Evolutionary conservation across 35 echinoderm and acorn worm species (phyloP).

Genomic region (Chiridota heheva): DNA sequence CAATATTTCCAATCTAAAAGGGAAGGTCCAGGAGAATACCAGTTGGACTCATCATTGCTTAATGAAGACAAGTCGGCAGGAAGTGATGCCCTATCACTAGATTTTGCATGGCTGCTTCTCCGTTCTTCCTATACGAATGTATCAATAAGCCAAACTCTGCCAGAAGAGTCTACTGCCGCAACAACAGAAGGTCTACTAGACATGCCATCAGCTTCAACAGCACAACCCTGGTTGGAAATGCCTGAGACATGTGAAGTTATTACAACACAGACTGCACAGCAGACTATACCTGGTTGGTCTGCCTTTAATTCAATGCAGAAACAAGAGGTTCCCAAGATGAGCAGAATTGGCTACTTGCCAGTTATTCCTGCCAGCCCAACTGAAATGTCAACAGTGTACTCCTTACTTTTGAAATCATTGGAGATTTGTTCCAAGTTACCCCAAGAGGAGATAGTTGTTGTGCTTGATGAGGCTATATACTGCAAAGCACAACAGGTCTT

Average conservation of each 20-base stretch:
- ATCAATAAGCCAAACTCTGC: background rate
- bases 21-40: background rate
- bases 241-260: background rate
- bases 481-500: conserved; percentile 42
- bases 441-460: background rate
- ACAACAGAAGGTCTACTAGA: background rate
- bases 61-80: background rate
- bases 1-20: background rate
- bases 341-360: conserved; percentile 58
- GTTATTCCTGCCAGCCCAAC: conserved; percentile 67
- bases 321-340: background rate
- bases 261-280: background rate
- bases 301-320: conserved; percentile 39
- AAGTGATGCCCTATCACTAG: background rate
- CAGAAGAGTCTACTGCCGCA: background rate
- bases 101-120: background rate
- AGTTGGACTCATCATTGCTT: conserved; percentile 21
- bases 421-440: conserved; percentile 13
- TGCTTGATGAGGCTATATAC: conserved; percentile 58
- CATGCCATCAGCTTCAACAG: background rate
- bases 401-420: conserved; percentile 41
- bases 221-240: background rate
- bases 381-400: conserved; percentile 57
- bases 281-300: conserved; percentile 34
- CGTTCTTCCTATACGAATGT: background rate